phyloP scores from a whole-genome alignment of 2,888 invertebrate species.

The Drosophila robusta region DNA sequence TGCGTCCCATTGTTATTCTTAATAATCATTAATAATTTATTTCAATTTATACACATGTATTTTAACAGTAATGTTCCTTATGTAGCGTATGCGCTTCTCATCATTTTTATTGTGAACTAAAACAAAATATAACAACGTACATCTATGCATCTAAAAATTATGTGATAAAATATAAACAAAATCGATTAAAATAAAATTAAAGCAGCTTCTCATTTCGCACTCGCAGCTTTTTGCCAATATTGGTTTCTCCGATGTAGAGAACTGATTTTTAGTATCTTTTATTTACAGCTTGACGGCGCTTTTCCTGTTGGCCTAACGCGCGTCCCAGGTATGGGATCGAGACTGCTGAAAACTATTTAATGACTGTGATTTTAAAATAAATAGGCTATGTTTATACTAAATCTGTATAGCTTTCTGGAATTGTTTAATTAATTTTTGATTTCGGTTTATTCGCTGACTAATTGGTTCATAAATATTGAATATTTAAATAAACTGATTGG shows the following conservation, averaged over 20 bases:
- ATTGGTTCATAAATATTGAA: too few species aligned
- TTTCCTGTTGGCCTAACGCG: constrained; percentile 62
- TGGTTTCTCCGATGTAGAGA: not conserved
- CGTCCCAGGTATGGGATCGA: not conserved
- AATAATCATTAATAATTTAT: constrained; percentile 34
- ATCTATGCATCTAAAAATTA: constrained; percentile 38
- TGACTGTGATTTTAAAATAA: constrained; percentile 58
- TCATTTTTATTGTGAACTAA: constrained; percentile 27
- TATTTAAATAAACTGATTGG: too few species aligned
- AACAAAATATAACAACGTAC: constrained; percentile 18
- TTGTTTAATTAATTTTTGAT: not conserved
- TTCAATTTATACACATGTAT: constrained; percentile 32
- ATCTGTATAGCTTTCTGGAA: not conserved
- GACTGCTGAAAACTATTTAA: constrained; percentile 7
- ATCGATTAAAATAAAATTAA: constrained; percentile 22
- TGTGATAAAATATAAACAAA: constrained; percentile 55
- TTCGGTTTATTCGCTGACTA: too few species aligned
- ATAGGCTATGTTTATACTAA: not conserved
- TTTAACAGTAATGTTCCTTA: constrained; percentile 59
- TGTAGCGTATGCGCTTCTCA: constrained; percentile 29
- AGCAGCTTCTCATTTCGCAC: constrained; percentile 32
- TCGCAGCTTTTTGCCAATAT: constrained; percentile 11
- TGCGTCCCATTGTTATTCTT: constrained; percentile 44
- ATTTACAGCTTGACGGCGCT: constrained; percentile 75
- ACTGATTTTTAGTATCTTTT: constrained; percentile 28